A percentile compares a stretch with the other conserved stretches of the same genome.
phyloP scores from a whole-genome alignment of 2,113 vertebrate species.

The Morphnarchus princeps region DNA sequence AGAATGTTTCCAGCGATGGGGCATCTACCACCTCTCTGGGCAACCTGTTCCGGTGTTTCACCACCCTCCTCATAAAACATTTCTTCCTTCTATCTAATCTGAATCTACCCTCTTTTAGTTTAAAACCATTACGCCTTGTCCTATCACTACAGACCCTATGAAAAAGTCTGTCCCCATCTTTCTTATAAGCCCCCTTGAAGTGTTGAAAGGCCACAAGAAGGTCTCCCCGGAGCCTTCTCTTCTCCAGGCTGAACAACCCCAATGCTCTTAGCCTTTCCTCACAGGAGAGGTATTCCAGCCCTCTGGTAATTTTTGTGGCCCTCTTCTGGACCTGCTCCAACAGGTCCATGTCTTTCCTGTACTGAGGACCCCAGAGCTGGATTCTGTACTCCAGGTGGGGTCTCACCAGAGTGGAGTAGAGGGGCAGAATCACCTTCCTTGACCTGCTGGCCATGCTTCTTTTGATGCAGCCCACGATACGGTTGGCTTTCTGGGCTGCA shows the following conservation, averaged over 20 bases:
- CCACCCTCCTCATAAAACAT: fast-evolving
- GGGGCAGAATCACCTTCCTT: background rate
- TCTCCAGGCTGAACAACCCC: background rate
- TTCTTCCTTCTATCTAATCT: background rate
- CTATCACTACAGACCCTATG: too few relatives aligned
- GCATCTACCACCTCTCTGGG: background rate
- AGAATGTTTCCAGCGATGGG: background rate
- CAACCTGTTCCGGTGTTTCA: background rate
- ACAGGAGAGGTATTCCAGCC: background rate
- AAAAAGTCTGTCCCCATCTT: background rate
- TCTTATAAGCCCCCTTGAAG: too few relatives aligned
- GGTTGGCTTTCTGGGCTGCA: background rate
- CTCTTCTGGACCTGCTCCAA: background rate
- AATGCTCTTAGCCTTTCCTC: background rate
- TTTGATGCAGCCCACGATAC: background rate
- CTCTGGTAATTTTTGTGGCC: too few relatives aligned
- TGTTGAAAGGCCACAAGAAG: fast-evolving
- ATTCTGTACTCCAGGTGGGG: background rate
- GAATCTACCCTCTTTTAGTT: background rate
- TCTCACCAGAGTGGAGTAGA: background rate
- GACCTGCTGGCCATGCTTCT: background rate
- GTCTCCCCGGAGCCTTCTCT: background rate
- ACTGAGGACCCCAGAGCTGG: background rate
- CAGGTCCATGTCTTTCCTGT: background rate
- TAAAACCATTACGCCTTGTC: background rate